A percentile compares a stretch with the other conserved stretches of the same genome.
Conservation (phyloP, 1,140 invertebrate genomes). For the Dendrolimus punctatus region DNA sequence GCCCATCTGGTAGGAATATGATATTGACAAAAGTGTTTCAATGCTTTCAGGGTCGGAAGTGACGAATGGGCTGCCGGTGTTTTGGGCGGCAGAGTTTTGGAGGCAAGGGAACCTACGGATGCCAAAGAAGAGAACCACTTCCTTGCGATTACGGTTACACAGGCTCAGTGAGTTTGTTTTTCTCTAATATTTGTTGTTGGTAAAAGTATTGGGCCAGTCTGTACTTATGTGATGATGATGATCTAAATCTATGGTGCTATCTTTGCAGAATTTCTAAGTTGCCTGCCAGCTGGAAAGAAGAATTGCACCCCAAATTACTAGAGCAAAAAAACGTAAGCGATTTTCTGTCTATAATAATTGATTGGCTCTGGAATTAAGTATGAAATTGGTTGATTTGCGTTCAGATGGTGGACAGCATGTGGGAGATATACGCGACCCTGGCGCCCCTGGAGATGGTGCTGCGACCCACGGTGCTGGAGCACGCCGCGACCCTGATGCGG, state of each 20-base stretch:
- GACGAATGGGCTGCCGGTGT: constrained; percentile 35
- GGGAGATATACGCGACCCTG: constrained; percentile 47
- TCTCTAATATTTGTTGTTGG: neutral
- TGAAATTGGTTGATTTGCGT: neutral
- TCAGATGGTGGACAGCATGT: constrained; percentile 35
- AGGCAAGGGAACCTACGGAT: constrained; percentile 33
- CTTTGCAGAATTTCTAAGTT: constrained; percentile 40
- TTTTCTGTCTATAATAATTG: constrained; percentile 2
- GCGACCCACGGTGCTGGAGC: constrained; percentile 29
- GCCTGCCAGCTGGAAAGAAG: constrained; percentile 46
- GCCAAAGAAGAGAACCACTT: constrained; percentile 38
- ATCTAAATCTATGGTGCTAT: constrained; percentile 1
- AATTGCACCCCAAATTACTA: constrained; percentile 38
- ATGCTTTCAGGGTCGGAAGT: constrained; percentile 12
- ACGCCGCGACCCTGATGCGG: constrained; percentile 18
- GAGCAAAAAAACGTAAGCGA: constrained; percentile 34
- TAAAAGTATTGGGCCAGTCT: neutral
- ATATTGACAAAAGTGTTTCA: neutral
- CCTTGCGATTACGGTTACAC: constrained; percentile 38
- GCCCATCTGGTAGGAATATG: too few relatives aligned
- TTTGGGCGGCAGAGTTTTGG: constrained; percentile 38
- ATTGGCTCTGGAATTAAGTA: neutral
- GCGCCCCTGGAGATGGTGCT: constrained; percentile 41
- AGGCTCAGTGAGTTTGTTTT: constrained; percentile 33
- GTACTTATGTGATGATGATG: too few relatives aligned